phyloP scores from a whole-genome alignment of 2,888 invertebrate genomes.

The Sminthurides aquaticus region DNA sequence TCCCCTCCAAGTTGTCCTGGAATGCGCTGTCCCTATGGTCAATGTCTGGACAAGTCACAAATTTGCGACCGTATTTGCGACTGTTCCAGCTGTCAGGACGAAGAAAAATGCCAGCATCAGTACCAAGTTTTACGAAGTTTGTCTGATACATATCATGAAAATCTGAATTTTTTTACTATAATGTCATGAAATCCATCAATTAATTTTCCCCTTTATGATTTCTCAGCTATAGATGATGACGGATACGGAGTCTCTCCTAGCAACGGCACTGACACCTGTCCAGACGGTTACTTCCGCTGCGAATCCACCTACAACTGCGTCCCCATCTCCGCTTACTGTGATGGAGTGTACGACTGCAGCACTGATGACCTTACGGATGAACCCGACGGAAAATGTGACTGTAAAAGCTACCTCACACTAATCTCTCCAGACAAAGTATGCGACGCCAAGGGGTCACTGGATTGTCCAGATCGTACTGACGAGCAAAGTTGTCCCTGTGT shows the following conservation, averaged over 20 bases:
- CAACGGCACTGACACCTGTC: slow-evolving; percentile 19
- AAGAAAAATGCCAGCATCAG: slow-evolving; percentile 24
- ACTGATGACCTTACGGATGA: slow-evolving; percentile 28
- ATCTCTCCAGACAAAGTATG: slow-evolving; percentile 22
- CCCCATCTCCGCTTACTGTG: slow-evolving; percentile 23
- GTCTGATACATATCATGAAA: too few species aligned
- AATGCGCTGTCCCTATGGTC: slow-evolving; percentile 24
- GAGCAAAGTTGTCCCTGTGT: slow-evolving; percentile 7
- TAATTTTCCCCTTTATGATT: background rate
- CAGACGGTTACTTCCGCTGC: slow-evolving; percentile 27
- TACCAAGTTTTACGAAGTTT: slow-evolving; percentile 19
- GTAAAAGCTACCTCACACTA: slow-evolving; percentile 23
- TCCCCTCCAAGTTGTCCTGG: slow-evolving; percentile 19
- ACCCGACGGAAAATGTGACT: slow-evolving; percentile 23
- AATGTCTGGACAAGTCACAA: slow-evolving; percentile 17
- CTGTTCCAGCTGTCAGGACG: slow-evolving; percentile 23
- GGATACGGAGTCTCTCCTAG: background rate
- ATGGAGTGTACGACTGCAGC: slow-evolving; percentile 26
- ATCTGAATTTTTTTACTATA: too few species aligned
- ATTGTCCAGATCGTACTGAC: slow-evolving; percentile 28
- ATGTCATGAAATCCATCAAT: too few species aligned
- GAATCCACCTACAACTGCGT: slow-evolving; percentile 24
- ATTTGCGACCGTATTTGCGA: slow-evolving; percentile 21
- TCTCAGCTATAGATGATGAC: slow-evolving; percentile 1
- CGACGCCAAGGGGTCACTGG: slow-evolving; percentile 12